Evolutionary conservation across 2,797 vertebrate genomes (phyloP).

Genomic region (Cynopterus sphinx): DNA sequence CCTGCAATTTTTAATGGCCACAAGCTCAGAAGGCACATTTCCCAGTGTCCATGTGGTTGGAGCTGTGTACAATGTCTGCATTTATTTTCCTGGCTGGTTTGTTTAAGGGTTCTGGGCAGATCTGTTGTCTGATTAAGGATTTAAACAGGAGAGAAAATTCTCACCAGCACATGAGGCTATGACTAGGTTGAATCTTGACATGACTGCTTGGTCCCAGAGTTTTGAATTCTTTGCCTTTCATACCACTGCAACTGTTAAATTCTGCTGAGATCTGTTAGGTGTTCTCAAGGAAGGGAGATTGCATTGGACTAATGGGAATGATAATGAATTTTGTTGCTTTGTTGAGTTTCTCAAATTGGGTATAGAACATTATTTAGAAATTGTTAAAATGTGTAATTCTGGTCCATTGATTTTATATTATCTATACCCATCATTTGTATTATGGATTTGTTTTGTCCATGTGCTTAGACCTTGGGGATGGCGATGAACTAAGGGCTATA

Average conservation of each 20-base stretch:
- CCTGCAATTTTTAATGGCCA: neutral
- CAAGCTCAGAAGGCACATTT: neutral
- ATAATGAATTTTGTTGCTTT: constrained; percentile 32
- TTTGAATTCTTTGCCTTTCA: neutral
- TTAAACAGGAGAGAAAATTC: neutral
- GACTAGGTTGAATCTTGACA: neutral
- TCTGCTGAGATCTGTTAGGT: constrained; percentile 2
- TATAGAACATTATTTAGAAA: constrained; percentile 65
- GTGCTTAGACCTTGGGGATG: constrained; percentile 10
- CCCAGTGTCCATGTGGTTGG: neutral
- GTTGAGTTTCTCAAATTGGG: constrained; percentile 58
- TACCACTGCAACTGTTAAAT: neutral
- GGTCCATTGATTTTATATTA: constrained; percentile 64
- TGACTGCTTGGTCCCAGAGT: neutral
- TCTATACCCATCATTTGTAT: constrained; percentile 24
- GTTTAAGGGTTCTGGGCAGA: neutral
- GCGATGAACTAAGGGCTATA: constrained; percentile 52
- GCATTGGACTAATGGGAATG: constrained; percentile 4
- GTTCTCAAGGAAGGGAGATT: neutral
- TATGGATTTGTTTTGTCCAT: constrained; percentile 68
- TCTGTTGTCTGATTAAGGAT: neutral
- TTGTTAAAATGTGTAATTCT: constrained; percentile 59
- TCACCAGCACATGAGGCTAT: neutral
- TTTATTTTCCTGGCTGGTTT: neutral
- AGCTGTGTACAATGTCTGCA: neutral